Percentiles rank a stretch among this genome's conserved stretches.
These are phyloP conservation scores for Pachyramphus minor DNA, from an alignment of 2,113 vertebrate genomes.

Conservation along the genomic window DNA sequence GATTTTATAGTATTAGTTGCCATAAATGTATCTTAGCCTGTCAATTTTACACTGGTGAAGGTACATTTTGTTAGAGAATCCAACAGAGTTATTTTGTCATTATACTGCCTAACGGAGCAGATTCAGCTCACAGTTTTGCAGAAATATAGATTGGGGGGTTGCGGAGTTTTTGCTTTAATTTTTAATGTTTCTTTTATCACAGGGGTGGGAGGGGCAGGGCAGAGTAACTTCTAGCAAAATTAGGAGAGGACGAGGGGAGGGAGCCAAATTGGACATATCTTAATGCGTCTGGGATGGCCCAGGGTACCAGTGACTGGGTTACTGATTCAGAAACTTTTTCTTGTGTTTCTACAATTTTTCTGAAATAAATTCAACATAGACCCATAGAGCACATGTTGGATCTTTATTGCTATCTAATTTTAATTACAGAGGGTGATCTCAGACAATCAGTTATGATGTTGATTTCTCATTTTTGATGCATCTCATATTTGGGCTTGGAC, in stretches of 20 bases:
- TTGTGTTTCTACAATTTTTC: background rate
- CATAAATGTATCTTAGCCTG: constrained; percentile 14
- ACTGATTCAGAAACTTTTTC: background rate
- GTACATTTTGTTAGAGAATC: constrained; percentile 5
- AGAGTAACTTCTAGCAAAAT: background rate
- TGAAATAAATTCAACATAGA: background rate
- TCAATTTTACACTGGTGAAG: background rate
- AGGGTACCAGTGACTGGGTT: background rate
- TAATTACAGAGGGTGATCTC: background rate
- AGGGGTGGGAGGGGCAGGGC: rapidly evolving
- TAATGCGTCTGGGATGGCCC: background rate
- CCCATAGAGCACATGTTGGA: background rate
- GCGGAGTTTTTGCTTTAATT: background rate
- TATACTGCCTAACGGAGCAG: background rate
- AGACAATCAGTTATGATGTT: background rate
- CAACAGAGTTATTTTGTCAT: background rate
- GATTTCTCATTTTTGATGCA: background rate
- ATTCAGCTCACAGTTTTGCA: background rate
- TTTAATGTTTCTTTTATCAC: background rate
- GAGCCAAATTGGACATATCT: background rate
- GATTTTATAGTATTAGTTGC: constrained; percentile 21
- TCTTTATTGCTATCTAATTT: background rate
- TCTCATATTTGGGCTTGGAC: background rate
- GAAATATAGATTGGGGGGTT: background rate
- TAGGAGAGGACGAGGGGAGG: background rate